phyloP scores from a whole-genome alignment of 2,797 vertebrate species.

The Hypotaenidia philippensis region DNA sequence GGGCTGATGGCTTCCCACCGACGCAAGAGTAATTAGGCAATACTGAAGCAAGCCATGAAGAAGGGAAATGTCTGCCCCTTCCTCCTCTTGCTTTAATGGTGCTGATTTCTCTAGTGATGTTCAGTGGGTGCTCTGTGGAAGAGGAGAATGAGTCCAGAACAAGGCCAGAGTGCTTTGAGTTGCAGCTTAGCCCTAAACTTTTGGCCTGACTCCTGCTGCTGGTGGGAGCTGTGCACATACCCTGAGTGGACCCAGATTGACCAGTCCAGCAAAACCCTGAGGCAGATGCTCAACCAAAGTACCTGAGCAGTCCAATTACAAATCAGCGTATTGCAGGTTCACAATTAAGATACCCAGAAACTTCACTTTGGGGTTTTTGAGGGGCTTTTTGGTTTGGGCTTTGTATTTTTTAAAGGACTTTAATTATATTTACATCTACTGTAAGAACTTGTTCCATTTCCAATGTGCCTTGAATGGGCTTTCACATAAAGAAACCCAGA shows the following conservation, averaged over 20 bases:
- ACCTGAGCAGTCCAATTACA: neutral
- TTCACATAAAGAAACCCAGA: accelerated
- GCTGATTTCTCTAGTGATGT: neutral
- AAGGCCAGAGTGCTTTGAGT: too few relatives aligned
- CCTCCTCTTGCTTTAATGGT: neutral
- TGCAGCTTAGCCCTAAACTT: neutral
- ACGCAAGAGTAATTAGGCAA: neutral
- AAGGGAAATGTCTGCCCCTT: neutral
- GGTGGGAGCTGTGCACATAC: neutral
- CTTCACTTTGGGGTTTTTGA: too few relatives aligned
- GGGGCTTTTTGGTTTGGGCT: neutral
- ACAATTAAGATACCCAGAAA: neutral
- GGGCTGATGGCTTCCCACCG: neutral
- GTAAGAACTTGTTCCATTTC: neutral
- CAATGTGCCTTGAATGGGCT: neutral
- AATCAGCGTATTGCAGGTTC: neutral
- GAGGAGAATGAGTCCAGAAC: neutral
- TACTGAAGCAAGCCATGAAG: neutral
- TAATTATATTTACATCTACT: neutral
- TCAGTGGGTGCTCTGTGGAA: neutral
- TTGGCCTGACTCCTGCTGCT: neutral
- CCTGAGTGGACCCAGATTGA: neutral
- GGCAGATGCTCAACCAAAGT: neutral
- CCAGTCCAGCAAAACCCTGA: neutral
- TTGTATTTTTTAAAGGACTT: neutral